phyloP scores from a whole-genome alignment of 2,888 invertebrate genomes.

The Tenthredo livida region DNA sequence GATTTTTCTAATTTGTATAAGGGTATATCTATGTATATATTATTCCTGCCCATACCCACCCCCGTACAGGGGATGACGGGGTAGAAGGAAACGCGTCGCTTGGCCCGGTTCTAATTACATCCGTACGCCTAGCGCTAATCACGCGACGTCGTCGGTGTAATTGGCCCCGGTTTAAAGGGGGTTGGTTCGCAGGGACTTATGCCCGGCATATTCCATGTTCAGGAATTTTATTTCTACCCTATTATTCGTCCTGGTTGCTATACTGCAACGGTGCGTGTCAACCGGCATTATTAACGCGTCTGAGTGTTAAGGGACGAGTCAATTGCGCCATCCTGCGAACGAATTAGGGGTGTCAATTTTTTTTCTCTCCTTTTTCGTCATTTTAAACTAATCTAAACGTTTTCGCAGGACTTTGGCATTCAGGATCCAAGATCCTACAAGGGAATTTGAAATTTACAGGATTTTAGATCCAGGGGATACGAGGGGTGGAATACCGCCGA shows the following conservation, averaged over 20 bases:
- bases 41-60: not conserved
- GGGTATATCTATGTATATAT: not conserved
- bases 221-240: not conserved
- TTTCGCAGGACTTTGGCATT: no score
- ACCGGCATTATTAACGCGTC: not conserved
- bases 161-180: slow-evolving; percentile 20
- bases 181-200: not conserved
- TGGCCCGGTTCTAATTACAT: slow-evolving; percentile 44
- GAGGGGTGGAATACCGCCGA: no score
- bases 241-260: not conserved
- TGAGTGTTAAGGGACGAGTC: not conserved
- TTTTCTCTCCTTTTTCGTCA: not conserved
- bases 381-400: not conserved
- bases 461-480: not conserved
- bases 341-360: not conserved
- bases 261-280: slow-evolving; percentile 27
- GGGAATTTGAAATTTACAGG: not conserved
- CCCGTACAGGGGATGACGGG: not conserved
- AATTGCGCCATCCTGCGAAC: not conserved
- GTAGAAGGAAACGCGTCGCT: slow-evolving; percentile 25
- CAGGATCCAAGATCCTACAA: no score
- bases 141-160: slow-evolving; percentile 50
- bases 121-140: slow-evolving; percentile 43
- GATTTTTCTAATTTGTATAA: slow-evolving; percentile 16
- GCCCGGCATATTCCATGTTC: not conserved